These are phyloP conservation scores for Phalacrocorax carbo DNA, from an alignment of 2,113 vertebrate species.

Conservation along the genomic window DNA sequence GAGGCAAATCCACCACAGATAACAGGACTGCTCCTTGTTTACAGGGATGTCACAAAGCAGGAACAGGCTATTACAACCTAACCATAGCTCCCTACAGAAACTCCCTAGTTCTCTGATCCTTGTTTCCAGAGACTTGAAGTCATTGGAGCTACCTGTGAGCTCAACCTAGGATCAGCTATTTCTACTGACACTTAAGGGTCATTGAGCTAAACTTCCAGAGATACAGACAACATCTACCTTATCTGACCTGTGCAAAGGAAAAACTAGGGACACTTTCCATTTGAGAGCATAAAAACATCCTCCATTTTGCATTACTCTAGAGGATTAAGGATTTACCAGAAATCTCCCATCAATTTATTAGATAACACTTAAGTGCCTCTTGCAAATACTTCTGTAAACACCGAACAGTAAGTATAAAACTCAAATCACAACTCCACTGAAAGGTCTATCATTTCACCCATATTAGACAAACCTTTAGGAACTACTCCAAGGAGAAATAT, in stretches of 20 bases:
- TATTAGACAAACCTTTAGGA: background rate
- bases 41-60: background rate
- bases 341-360: background rate
- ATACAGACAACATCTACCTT: background rate
- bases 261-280: background rate
- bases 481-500: background rate
- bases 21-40: too few relatives aligned
- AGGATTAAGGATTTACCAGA: background rate
- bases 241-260: background rate
- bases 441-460: background rate
- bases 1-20: background rate
- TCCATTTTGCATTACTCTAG: background rate
- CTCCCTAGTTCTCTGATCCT: background rate
- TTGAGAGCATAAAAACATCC: background rate
- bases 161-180: background rate
- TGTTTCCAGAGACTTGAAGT: background rate
- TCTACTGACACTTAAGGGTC: background rate
- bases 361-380: background rate
- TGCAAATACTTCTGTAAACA: background rate
- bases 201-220: background rate
- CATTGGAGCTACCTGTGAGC: background rate
- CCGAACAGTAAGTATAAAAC: background rate
- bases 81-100: background rate
- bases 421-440: background rate
- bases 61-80: background rate